These are phyloP conservation scores for Choristoneura rosaceana DNA, from an alignment of 2,888 invertebrate genomes.

Conservation along the genomic window DNA sequence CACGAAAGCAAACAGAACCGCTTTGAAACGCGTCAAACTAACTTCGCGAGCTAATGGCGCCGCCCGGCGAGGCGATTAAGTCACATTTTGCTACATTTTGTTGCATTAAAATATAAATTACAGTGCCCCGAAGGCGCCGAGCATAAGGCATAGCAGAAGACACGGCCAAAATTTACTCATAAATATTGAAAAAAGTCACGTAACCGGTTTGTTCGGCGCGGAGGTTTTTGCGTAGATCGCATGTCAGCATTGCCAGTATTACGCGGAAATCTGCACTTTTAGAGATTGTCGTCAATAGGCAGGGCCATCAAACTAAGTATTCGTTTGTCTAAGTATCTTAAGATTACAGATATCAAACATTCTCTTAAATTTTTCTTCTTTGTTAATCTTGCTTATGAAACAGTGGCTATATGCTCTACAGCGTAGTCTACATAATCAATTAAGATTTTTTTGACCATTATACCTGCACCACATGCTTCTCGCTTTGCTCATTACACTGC, in stretches of 20 bases:
- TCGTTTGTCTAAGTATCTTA: too few relatives aligned
- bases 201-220: conserved; percentile 51
- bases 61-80: conserved; percentile 56
- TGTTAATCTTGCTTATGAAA: too few relatives aligned
- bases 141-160: conserved; percentile 43
- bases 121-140: conserved; percentile 44
- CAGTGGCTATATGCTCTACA: too few relatives aligned
- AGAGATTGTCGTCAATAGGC: background rate
- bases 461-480: too few relatives aligned
- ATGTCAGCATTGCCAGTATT: background rate
- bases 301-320: too few relatives aligned
- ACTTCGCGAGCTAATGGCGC: conserved; percentile 55
- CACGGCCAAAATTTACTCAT: conserved; percentile 51
- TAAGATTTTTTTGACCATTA: too few relatives aligned
- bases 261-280: background rate
- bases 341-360: too few relatives aligned
- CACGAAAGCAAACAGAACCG: conserved; percentile 62
- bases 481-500: too few relatives aligned
- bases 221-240: conserved; percentile 56
- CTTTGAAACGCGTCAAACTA: conserved; percentile 56
- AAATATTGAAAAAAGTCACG: conserved; percentile 55
- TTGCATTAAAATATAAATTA: conserved; percentile 56
- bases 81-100: conserved; percentile 52
- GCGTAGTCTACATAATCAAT: too few relatives aligned
- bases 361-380: too few relatives aligned